Percentiles rank a stretch among this genome's conserved stretches.
These are phyloP conservation scores for Sarcophaga peregrina DNA, from an alignment of 1,140 invertebrate genomes.

Conservation along the genomic window DNA sequence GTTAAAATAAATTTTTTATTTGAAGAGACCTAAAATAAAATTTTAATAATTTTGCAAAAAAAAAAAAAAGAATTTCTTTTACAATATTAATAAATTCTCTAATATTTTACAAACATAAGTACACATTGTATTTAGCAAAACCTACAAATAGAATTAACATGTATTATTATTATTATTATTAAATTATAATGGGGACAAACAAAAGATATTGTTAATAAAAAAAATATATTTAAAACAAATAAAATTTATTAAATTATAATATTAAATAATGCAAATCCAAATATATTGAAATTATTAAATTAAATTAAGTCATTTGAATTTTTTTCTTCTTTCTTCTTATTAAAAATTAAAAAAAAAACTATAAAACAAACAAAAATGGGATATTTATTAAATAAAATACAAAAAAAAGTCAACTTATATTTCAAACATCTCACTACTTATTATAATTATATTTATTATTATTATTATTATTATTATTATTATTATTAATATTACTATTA, in stretches of 20 bases:
- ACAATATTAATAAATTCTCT: neutral
- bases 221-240: constrained; percentile 17
- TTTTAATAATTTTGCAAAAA: too few species aligned
- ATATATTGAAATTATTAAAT: neutral
- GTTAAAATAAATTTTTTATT: too few species aligned
- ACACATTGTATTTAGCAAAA: neutral
- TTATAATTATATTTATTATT: constrained; percentile 1
- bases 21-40: too few species aligned
- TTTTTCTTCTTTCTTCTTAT: constrained; percentile 15
- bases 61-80: too few species aligned
- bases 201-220: constrained; percentile 40
- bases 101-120: neutral
- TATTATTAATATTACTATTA: neutral
- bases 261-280: neutral
- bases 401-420: neutral
- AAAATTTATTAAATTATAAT: neutral
- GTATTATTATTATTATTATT: neutral
- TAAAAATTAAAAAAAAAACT: too few species aligned
- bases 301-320: neutral
- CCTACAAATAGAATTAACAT: neutral
- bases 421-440: constrained; percentile 8
- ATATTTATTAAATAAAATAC: neutral
- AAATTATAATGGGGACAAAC: constrained; percentile 24
- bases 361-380: too few species aligned
- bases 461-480: constrained; percentile 9